Evolutionary conservation across 1,140 invertebrate genomes (phyloP).

Genomic region (Lerema accius): DNA sequence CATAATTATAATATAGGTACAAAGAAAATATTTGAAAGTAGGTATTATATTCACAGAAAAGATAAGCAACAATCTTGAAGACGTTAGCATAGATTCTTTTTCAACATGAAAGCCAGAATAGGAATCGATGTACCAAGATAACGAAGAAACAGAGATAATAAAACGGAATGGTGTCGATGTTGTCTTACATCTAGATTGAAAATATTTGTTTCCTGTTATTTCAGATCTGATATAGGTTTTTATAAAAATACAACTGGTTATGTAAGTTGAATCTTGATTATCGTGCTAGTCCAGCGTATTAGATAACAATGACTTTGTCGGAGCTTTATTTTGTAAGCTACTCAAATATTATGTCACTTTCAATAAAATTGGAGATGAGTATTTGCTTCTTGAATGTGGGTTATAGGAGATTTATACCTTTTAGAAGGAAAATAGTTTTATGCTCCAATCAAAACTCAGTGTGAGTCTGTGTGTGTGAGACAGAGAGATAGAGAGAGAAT

Average conservation of each 20-base stretch:
- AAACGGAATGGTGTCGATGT: constrained; percentile 29
- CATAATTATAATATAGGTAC: too few relatives aligned
- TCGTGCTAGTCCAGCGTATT: neutral
- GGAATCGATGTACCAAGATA: constrained; percentile 24
- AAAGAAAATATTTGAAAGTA: neutral
- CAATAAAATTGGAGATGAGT: too few relatives aligned
- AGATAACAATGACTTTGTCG: neutral
- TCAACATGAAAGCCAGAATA: constrained; percentile 21
- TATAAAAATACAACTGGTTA: constrained; percentile 4
- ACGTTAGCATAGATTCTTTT: constrained; percentile 16
- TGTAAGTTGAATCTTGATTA: neutral
- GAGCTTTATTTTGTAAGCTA: neutral
- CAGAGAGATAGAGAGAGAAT: neutral
- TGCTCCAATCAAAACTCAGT: too few relatives aligned
- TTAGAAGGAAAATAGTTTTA: too few relatives aligned
- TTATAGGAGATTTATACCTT: too few relatives aligned
- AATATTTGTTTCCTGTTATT: constrained; percentile 26
- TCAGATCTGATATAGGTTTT: constrained; percentile 3
- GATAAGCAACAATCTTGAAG: constrained; percentile 4
- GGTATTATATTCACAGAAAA: neutral
- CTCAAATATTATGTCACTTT: too few relatives aligned
- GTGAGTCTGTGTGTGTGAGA: too few relatives aligned
- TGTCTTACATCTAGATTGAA: constrained; percentile 23
- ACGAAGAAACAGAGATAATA: constrained; percentile 17
- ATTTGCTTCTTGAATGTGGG: too few relatives aligned